A percentile compares a stretch with the other conserved stretches of the same genome.
These are phyloP conservation scores for Sminthurinus signatus DNA, from an alignment of 1,140 invertebrate species.

Conservation along the genomic window DNA sequence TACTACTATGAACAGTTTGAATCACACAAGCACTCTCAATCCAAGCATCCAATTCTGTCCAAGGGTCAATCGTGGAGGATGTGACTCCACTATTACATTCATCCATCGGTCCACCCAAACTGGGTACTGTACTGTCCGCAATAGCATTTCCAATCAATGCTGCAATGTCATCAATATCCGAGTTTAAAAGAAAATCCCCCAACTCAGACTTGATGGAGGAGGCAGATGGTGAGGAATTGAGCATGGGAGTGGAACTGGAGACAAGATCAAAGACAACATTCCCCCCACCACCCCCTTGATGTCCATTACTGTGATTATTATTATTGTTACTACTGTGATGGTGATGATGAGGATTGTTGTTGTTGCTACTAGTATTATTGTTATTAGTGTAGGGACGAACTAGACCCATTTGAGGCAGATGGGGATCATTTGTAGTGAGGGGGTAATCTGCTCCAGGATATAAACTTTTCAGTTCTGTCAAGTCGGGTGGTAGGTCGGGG, in stretches of 20 bases:
- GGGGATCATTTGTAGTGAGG: slow-evolving; percentile 2
- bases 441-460: slow-evolving; percentile 4
- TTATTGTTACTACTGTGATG: too few relatives aligned
- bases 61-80: slow-evolving; percentile 42
- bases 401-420: slow-evolving; percentile 9
- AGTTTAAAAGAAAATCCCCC: slow-evolving; percentile 44
- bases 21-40: slow-evolving; percentile 63
- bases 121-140: slow-evolving; percentile 72
- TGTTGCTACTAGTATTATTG: background rate
- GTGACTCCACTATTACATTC: slow-evolving; percentile 35
- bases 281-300: slow-evolving; percentile 1
- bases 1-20: slow-evolving; percentile 11
- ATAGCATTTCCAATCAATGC: slow-evolving; percentile 84
- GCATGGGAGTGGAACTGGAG: slow-evolving; percentile 22
- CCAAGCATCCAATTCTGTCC: slow-evolving; percentile 62
- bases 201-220: slow-evolving; percentile 45
- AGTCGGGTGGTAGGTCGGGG: slow-evolving; percentile 1
- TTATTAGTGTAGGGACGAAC: background rate
- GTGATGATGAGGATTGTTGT: background rate
- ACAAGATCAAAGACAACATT: slow-evolving; percentile 20
- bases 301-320: background rate
- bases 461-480: slow-evolving; percentile 16
- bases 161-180: slow-evolving; percentile 76
- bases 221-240: slow-evolving; percentile 45
- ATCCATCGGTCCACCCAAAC: slow-evolving; percentile 46